These are phyloP conservation scores for Apoderus coryli DNA, from an alignment of 2,888 invertebrate genomes.

Conservation along the genomic window DNA sequence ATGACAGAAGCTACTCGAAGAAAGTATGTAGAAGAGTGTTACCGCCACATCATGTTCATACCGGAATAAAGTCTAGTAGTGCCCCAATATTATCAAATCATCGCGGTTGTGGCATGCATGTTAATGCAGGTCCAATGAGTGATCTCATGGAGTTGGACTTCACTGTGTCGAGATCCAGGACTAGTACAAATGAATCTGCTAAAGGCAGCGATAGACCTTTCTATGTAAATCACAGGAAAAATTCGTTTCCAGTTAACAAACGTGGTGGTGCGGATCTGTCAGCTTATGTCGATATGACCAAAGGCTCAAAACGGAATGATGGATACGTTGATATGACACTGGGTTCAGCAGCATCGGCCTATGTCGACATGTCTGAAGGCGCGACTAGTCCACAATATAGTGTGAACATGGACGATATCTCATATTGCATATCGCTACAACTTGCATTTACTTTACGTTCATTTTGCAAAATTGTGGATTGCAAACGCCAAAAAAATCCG, in stretches of 20 bases:
- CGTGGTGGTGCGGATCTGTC: conserved; percentile 16
- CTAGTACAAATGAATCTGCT: conserved; percentile 32
- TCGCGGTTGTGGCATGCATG: conserved; percentile 29
- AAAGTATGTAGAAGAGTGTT: conserved; percentile 27
- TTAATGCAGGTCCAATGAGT: conserved; percentile 47
- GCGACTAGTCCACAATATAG: conserved; percentile 14
- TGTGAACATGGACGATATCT: not conserved
- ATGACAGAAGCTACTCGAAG: conserved; percentile 36
- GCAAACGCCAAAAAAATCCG: no score
- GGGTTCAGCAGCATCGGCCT: conserved; percentile 15
- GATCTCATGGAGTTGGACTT: conserved; percentile 78
- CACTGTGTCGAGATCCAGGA: conserved; percentile 30
- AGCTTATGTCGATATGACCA: conserved; percentile 35
- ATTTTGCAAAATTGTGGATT: no score
- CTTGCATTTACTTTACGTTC: no score
- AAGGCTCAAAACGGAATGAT: conserved; percentile 20
- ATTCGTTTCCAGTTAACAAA: conserved; percentile 9
- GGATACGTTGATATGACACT: conserved; percentile 20
- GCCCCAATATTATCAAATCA: conserved; percentile 49
- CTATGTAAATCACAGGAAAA: conserved; percentile 22
- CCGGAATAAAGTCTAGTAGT: conserved; percentile 46
- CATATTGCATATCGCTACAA: no score
- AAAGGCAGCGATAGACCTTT: conserved; percentile 31
- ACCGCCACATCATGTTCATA: conserved; percentile 15
- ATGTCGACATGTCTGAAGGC: conserved; percentile 16